These are phyloP conservation scores for Enteromius unitaeniatus DNA, from an alignment of 2,797 vertebrate genomes.

Conservation along the genomic window DNA sequence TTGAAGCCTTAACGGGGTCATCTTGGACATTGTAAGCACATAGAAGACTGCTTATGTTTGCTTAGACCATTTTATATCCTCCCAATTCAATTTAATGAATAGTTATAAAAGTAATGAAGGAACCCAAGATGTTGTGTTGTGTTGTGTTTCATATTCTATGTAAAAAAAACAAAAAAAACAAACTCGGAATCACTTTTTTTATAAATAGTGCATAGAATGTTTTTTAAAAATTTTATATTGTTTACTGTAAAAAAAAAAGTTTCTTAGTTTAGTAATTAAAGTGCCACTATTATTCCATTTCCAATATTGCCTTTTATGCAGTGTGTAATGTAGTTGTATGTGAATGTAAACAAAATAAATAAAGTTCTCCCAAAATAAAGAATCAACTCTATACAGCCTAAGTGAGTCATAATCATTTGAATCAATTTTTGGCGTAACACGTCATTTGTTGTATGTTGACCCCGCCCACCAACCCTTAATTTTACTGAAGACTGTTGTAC, in stretches of 20 bases:
- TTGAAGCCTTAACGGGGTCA: conserved; percentile 4
- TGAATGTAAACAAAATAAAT: too few relatives aligned
- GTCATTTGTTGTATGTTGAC: too few relatives aligned
- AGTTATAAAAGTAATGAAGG: conserved; percentile 19
- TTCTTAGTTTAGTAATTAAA: not conserved
- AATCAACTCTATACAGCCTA: too few relatives aligned
- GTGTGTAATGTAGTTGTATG: too few relatives aligned
- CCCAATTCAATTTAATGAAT: conserved; percentile 22
- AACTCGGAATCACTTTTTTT: not conserved
- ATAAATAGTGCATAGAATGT: not conserved
- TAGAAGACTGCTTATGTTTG: conserved; percentile 22
- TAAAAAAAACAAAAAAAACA: not conserved
- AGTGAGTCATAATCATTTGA: too few relatives aligned
- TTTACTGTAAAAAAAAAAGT: not conserved
- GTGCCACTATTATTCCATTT: too few relatives aligned
- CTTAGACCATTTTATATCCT: conserved; percentile 36
- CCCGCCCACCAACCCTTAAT: too few relatives aligned
- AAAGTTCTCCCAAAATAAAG: too few relatives aligned
- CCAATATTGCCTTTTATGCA: too few relatives aligned
- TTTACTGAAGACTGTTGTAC: too few relatives aligned
- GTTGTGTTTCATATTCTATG: conserved; percentile 1
- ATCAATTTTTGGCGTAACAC: too few relatives aligned
- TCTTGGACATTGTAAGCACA: not conserved
- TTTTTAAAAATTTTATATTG: not conserved
- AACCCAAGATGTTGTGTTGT: conserved; percentile 13